These are phyloP conservation scores for Thaleichthys pacificus DNA, from an alignment of 2,797 vertebrate genomes.

Conservation along the genomic window DNA sequence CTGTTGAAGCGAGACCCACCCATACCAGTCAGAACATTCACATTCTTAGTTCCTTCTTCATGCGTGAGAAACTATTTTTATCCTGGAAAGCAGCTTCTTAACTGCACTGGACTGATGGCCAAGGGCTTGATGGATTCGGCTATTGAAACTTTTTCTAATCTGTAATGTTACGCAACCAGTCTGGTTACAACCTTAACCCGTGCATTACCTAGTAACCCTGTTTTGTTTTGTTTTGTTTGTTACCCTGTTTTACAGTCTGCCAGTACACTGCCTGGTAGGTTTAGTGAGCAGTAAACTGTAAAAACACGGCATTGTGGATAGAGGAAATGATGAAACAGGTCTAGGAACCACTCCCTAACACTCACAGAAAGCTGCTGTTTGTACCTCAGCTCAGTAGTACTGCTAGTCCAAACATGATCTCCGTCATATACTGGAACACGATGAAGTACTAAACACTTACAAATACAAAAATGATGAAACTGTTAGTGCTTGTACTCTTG, in stretches of 20 bases:
- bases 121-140: slow-evolving; percentile 9
- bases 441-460: no score
- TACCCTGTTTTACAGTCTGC: not conserved
- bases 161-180: not conserved
- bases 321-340: not conserved
- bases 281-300: not conserved
- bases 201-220: no score
- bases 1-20: slow-evolving; percentile 67
- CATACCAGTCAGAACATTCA: slow-evolving; percentile 64
- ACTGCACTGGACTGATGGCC: slow-evolving; percentile 15
- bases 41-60: slow-evolving; percentile 64
- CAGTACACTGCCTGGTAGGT: not conserved
- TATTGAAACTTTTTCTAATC: slow-evolving; percentile 4
- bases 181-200: not conserved
- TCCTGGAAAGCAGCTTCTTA: slow-evolving; percentile 55
- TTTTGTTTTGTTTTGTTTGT: no score
- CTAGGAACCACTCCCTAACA: not conserved
- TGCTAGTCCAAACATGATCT: no score
- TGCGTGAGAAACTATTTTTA: slow-evolving; percentile 55
- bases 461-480: no score
- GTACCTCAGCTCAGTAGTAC: no score
- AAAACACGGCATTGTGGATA: not conserved
- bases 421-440: no score
- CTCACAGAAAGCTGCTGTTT: no score
- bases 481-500: no score